These are phyloP conservation scores for Camponotus floridanus DNA, from an alignment of 1,140 invertebrate genomes.

Conservation along the genomic window DNA sequence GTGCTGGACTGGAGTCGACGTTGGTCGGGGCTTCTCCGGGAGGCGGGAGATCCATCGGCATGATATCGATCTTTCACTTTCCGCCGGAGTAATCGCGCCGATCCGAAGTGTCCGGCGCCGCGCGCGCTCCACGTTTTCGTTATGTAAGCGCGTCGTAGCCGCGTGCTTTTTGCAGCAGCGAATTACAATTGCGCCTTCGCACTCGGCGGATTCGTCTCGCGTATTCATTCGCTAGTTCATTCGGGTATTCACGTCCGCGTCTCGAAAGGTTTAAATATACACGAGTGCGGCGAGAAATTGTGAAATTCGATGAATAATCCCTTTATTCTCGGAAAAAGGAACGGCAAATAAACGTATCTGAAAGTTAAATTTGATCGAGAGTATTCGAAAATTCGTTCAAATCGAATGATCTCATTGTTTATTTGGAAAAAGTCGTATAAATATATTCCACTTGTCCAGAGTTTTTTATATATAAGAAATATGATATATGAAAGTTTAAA, in stretches of 20 bases:
- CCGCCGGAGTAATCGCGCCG: not conserved
- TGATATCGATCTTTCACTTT: not conserved
- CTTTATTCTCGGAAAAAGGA: not conserved
- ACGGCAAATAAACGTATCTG: not conserved
- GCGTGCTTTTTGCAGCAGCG: not conserved
- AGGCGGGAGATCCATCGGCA: not conserved
- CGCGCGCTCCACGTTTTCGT: constrained; percentile 22
- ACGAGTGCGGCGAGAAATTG: not conserved
- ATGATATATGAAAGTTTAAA: not conserved
- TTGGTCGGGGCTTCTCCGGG: not conserved
- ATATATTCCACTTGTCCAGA: not conserved
- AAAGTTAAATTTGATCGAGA: not conserved
- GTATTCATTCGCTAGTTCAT: not conserved
- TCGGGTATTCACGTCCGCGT: not conserved
- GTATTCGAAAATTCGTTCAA: not conserved
- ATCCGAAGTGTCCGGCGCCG: not conserved
- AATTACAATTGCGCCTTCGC: not conserved
- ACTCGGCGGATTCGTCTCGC: not conserved
- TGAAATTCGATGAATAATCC: not conserved
- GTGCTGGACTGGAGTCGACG: not conserved
- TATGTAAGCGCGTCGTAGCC: constrained; percentile 56
- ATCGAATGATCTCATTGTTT: not conserved
- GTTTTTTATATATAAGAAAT: no score
- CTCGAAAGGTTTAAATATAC: not conserved
- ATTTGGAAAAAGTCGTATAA: not conserved